Evolutionary conservation across 2,113 vertebrate species (phyloP), one percentile per base, ranked within the genome.

Genomic region (Lates calcarifer): DNA sequence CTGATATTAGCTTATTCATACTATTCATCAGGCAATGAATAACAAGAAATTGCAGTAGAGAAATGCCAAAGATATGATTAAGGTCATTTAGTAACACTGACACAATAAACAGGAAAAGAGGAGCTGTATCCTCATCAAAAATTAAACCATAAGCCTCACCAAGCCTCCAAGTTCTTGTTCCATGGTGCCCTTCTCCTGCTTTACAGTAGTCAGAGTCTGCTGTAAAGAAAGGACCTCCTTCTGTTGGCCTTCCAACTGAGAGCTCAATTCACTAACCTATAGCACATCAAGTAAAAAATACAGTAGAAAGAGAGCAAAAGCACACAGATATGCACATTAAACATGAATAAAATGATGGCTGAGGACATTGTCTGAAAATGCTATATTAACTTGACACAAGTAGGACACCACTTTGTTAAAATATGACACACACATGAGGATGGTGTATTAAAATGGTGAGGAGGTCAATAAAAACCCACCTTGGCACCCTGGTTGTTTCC

Each of bases 231-330:
- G 82, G 57, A 97, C 91, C 85, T 95, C 94, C 89, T 96, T 95
- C 90, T 96, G 95, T 91, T 93, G 95, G 60, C 76, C 92, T 88
- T 96, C 95, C 87, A 99, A 91, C 77, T 96, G 94, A 85, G 88
- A 95, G 89, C 91, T 92, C 90, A 98, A 71, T 89, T 95, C 95
- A 95, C 77, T 93, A 86, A 96, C 95, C 98, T 99, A 85, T 79
- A 90, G 55, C 61, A 86, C 39, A 78, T 8, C 14, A 41, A 58
- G 56, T 69, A 60, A 41, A 74, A 28, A 81, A 75, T 26, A 69
- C 49, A 74, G 24, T 2, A 51, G 72, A 28, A 81, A 75, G n/a
- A 69, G 45, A 74, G 24, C 1, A 51, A 60, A 28, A 6, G 88
- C 89, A 91, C 82, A 81, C 84, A 49, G 77, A 85, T 79, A 62